Evolutionary conservation across 1,140 invertebrate genomes (phyloP), one percentile per base, ranked within the genome.

Genomic region (Pseudomyrmex cubaensis): DNA sequence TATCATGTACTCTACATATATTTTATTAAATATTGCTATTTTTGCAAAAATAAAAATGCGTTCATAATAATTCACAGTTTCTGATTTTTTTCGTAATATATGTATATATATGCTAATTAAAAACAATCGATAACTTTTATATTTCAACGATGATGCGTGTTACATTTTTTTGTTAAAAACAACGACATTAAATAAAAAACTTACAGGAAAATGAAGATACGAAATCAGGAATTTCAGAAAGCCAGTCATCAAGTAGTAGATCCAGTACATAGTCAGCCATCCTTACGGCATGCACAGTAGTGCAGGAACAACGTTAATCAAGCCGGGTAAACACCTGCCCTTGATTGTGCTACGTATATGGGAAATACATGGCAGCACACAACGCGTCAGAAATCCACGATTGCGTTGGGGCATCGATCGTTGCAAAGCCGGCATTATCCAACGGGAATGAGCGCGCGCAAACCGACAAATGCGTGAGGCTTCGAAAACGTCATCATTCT

Each of bases 251-350:
- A 78, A 50, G 56, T 61, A 73, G 61, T 76, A 67, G 48, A 83
- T 67, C 61, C 80, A 50, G 75, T 84, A 78, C 4, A 73, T 85
- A 73, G 72, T 69, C 77, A 86, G 75, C 74, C 74, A 59, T 85
- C 74, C 35, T 89, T 87, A 75, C 50, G 59, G 52, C 56, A 25
- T 56, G 84, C 35, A 75, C 67, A 83, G 75, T 57, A 84, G 83
- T 59, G 20, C 59, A 73, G 85, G 82, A 90, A 90, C 87, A 91
- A 83, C 87, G 91, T 90, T 92, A 92, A 92, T 92, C 91, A 92
- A 89, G 84, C 76, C 86, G 86, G 74, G 91, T 89, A 92, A 92
- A 92, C 90, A 92, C 87, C 90, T 91, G 87, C 67, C 87, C 64
- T 85, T 92, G 90, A 92, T 92, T 92, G 91, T 90, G 83, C 85